Evolutionary conservation across 64 coral and sea anemone genomes (phyloP), one percentile per base, ranked within the genome.

Genomic region (Pocillopora verrucosa): DNA sequence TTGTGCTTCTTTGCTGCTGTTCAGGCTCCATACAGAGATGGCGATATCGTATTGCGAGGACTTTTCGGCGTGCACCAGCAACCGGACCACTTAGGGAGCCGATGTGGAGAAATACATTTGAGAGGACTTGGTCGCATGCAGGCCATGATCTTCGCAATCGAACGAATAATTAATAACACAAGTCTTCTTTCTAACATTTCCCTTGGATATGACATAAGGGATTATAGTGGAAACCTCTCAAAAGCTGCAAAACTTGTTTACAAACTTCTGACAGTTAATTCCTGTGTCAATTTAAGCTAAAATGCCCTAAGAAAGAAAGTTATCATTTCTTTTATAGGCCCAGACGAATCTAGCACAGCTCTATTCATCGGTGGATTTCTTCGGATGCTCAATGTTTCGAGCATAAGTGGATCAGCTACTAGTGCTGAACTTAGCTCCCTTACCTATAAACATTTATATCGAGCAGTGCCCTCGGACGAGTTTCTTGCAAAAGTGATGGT

Each of bases 401-500:
- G 41, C 13, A 61, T 84, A 65, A 84, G 58, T 17, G 60, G 61
- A 22, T 10, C 22, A 70, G 37, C 81, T 25, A 84, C 81, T 7
- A 84, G 81, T 64, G 17, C 61, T 84, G 81, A 84, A 35, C 81
- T 84, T 1, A 84, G 81, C 36, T 61, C 60, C 2, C 57, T 37
- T n/a, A 10, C 67, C 34, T 84, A 67, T 84, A 61, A 37, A 17
- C 67, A 61, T 61, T 84, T 84, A 17, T 38, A 65, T 65, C 81
- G 81, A 2, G 11, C 81, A 36, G 81, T 84, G 35, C 81, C 81
- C 35, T 67, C 81, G 14, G 81, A 84, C 20, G 65, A 25, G 17
- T 67, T 37, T 65, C 57, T 65, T 30, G 60, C 81, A 25, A 84
- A 84, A 38, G 81, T 60, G 16, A 36, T 84, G 81, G 81, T 61